Conservation (phyloP, 1,140 invertebrate species). For the Choristoneura fumiferana region DNA sequence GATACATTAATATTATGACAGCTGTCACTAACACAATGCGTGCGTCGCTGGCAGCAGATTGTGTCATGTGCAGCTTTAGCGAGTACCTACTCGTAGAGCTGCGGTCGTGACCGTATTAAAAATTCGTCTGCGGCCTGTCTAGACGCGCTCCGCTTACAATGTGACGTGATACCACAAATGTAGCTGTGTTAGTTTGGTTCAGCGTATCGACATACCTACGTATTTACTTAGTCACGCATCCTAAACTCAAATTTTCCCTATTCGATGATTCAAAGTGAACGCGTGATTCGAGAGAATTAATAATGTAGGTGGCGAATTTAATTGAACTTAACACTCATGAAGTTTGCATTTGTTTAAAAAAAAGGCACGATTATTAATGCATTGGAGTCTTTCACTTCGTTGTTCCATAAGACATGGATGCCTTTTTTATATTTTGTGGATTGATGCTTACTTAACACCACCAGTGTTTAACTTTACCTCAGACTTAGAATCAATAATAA, state of each 20-base stretch:
- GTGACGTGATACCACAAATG: constrained; percentile 47
- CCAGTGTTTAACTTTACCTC: too few relatives aligned
- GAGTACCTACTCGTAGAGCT: constrained; percentile 15
- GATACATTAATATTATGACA: background rate
- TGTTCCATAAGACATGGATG: too few relatives aligned
- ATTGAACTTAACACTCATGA: too few relatives aligned
- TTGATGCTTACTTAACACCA: too few relatives aligned
- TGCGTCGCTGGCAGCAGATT: background rate
- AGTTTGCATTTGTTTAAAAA: too few relatives aligned
- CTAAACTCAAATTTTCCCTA: constrained; percentile 17
- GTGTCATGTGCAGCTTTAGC: constrained; percentile 8
- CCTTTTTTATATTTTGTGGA: too few relatives aligned
- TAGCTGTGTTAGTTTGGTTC: constrained; percentile 16
- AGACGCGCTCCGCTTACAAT: constrained; percentile 57
- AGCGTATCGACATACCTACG: constrained; percentile 7
- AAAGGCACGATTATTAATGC: too few relatives aligned
- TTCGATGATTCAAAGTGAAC: background rate
- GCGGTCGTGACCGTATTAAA: constrained; percentile 54
- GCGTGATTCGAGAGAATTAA: background rate
- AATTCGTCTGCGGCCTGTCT: constrained; percentile 70
- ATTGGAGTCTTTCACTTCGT: too few relatives aligned
- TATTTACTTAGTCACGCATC: constrained; percentile 1
- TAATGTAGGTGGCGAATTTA: too few relatives aligned
- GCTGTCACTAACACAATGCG: background rate
- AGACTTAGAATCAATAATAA: too few relatives aligned